Evolutionary conservation across 2,797 vertebrate genomes (phyloP), one percentile per base, ranked within the genome.

Genomic region (Trematomus bernacchii): DNA sequence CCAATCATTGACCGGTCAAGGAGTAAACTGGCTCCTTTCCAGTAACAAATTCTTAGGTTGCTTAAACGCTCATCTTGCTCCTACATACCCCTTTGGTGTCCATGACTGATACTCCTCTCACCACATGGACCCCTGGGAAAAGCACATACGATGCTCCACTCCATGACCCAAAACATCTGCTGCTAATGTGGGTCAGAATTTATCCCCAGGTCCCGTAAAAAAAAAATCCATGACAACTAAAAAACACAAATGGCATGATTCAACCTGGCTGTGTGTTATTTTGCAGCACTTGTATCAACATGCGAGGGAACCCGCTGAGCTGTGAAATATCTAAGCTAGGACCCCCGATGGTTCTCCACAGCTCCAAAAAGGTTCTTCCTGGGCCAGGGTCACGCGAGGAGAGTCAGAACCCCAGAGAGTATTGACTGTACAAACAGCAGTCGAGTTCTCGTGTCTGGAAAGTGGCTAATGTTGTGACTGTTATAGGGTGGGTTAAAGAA

Each of bases 211-310:
- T 83, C 57, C 66, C 27, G 64, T 18, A 0, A 18, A 66, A 52
- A 48, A 66, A 66, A 69, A 72, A 44, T 3, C 50, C 52, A 79
- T 83, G 82, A 90, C 73, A 54, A 72, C 71, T 52, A 51, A 79
- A 89, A 91, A 90, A 89, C 88, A 88, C 67, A 84, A 87, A 87
- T 69, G 84, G 73, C 72, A 83, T 71, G 89, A 91, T 87, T 89
- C 84, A 78, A 67, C 43, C 67, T 11, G 62, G 18, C 71, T 64
- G 82, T n/a, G 7, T 88, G 85, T 87, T 91, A 60, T 91, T 86
- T 87, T 82, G 74, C 81, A 82, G 81, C 93, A 92, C 92, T 92
- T 93, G 91, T 85, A 71, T 89, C 91, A 93, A 92, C 91, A 94
- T 50, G 81, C 76, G 47, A 9, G 48, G 53, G 42, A 66, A 69